Base-by-base conservation (phyloP, 2,797 vertebrate genomes). In the Alfaro cultratus region DNA sequence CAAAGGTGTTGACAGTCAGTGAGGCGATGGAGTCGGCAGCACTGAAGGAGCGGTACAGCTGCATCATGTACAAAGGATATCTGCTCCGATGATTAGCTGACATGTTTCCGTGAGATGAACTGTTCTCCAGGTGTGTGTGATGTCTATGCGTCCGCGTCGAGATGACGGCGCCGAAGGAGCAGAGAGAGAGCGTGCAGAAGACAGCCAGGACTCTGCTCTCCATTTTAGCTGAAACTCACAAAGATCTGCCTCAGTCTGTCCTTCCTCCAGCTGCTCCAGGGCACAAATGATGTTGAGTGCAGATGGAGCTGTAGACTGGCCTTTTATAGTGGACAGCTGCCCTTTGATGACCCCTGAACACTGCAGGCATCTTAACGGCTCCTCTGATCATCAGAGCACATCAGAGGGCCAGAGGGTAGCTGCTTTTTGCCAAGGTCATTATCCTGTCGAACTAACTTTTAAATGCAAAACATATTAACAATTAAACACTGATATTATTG, bases 31-130 rank as follows among this genome's bases (percentile, higher is more conserved):
- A 83, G 36, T 92, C 89, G 0, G 84, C 79, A 0, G 74, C 73
- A 78, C 62, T 90, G 84, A 96, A 94, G 75, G 96, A 88, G 79
- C 94, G 94, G 84, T 97, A 97, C 60, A 97, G 94, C 87, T 97
- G 96, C 96, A 97, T 96, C 97, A 97, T 97, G 92, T 96, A 97
- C 45, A 87, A 88, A 12, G 94, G 96, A 81, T 93, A 96, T 76
- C 91, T 88, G 74, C 84, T 85, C 29, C 55, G 84, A 41, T 86
- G 86, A 75, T 51, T 74, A 1, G 53, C 23, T 0, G 93, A 89
- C 36, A 83, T 67, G 74, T 93, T 93, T 82, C 79, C 75, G 7
- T 79, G 75, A n/a, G 46, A 86, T n/a, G 41, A 84, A 70, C 57
- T 47, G 41, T n/a, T 79, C 70, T 83, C 7, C 0, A 73, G 78